Percentiles rank a stretch among this genome's conserved stretches.
These are phyloP conservation scores for Pterocles gutturalis DNA, from an alignment of 2,113 vertebrate genomes.

Conservation along the genomic window DNA sequence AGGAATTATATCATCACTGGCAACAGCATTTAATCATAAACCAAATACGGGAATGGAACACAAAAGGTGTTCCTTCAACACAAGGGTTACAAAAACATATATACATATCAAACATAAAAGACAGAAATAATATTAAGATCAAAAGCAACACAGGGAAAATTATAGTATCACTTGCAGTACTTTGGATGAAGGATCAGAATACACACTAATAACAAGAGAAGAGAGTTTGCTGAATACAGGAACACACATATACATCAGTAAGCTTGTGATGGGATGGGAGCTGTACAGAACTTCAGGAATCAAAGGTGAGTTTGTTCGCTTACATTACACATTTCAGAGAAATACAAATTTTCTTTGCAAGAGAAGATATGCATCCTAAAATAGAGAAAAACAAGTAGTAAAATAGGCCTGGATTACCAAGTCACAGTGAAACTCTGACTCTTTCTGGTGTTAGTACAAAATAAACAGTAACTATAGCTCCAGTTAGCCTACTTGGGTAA, in stretches of 20 bases:
- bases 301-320: neutral
- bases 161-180: neutral
- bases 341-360: neutral
- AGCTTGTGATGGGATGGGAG: neutral
- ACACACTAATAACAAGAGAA: neutral
- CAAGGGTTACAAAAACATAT: slow-evolving; percentile 57
- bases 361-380: slow-evolving; percentile 23
- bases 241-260: neutral
- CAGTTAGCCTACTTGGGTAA: neutral
- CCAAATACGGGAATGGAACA: slow-evolving; percentile 9
- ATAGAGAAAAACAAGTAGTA: neutral
- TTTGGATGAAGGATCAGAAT: neutral
- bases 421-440: neutral
- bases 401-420: neutral
- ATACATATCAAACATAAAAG: slow-evolving; percentile 49
- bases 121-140: neutral
- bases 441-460: neutral
- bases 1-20: neutral
- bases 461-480: neutral
- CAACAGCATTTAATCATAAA: slow-evolving; percentile 65
- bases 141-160: neutral
- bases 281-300: neutral
- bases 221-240: neutral
- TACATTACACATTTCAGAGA: neutral
- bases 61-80: slow-evolving; percentile 34